Base-by-base conservation (phyloP, 2,113 vertebrate genomes). In the Glareola pratincola region DNA sequence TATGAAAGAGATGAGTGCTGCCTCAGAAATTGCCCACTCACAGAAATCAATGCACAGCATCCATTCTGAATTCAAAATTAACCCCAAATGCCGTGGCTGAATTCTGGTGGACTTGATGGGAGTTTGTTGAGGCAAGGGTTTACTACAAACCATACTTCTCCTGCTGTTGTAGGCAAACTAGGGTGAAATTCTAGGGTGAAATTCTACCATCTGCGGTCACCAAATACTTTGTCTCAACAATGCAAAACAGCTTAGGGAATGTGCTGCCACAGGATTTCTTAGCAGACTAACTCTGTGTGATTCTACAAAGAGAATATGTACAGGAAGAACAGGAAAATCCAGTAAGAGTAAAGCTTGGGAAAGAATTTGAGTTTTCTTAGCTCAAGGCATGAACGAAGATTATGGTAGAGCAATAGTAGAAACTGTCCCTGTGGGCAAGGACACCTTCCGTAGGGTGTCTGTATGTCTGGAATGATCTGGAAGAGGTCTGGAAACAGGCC, bases 331-430 rank as follows among this genome's bases (percentile, higher is more conserved):
- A 56, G 67, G 95, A 97, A 93, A 92, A 85, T 83, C 71, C 3
- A 88, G 74, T 88, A 57, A 59, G 45, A 63, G 26, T n/a, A 77
- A 82, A 93, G 62, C 12, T 0, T 95, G 78, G 66, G 85, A 82
- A 96, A 79, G 68, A 67, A 88, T 51, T 41, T 43, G 34, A 76
- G 71, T 90, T 94, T 95, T 54, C 85, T 93, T 96, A 95, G 94
- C 92, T 95, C 43, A 93, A 67, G 88, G 90, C 92, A 90, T 51
- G 88, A 93, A 51, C 6, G 22, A 64, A 87, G 64, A 74, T 89
- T 91, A 89, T 43, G 54, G 82, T 30, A 89, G 19, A 92, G 37
- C 62, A 90, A 20, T 47, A 82, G 27, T 2, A 85, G 56, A 90
- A 96, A 85, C 47, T 48, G 68, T 82, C 77, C 88, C 92, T 88